phyloP scores from a whole-genome alignment of 2,797 vertebrate species.

The Presbytis comata region DNA sequence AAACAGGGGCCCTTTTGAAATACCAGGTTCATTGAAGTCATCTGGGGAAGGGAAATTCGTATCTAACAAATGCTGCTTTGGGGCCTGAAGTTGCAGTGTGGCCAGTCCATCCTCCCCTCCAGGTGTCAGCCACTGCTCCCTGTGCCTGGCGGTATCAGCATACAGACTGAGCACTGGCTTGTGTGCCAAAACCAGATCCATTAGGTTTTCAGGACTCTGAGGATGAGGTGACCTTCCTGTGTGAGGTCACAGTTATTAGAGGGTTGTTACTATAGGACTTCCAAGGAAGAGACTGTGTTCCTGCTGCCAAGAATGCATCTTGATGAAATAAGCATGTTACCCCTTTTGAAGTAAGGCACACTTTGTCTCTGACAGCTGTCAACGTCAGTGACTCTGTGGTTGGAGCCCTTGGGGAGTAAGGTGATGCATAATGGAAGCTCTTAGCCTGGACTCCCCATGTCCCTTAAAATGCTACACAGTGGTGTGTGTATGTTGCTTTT shows the following conservation, averaged over 20 bases:
- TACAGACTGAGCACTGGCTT: background rate
- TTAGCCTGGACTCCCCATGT: background rate
- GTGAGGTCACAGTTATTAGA: background rate
- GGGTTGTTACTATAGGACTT: background rate
- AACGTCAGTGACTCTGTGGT: fast-evolving
- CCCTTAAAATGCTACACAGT: background rate
- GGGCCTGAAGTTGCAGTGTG: background rate
- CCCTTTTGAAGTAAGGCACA: background rate
- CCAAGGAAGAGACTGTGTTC: background rate
- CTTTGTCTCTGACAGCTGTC: background rate
- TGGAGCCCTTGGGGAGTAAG: background rate
- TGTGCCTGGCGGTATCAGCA: fast-evolving
- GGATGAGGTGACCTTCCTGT: background rate
- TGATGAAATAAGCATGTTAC: background rate
- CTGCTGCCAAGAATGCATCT: no score
- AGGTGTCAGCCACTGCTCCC: background rate
- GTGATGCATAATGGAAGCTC: background rate
- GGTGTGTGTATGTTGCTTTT: no score
- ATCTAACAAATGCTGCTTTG: background rate
- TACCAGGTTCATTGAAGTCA: background rate
- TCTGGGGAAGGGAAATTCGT: background rate
- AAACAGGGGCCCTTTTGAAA: background rate
- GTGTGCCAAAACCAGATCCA: background rate
- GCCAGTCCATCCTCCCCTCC: background rate
- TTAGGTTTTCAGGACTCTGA: background rate